Percentiles rank a stretch among this genome's conserved stretches.
phyloP scores from a whole-genome alignment of 2,113 vertebrate species.

The Mungos mungo region DNA sequence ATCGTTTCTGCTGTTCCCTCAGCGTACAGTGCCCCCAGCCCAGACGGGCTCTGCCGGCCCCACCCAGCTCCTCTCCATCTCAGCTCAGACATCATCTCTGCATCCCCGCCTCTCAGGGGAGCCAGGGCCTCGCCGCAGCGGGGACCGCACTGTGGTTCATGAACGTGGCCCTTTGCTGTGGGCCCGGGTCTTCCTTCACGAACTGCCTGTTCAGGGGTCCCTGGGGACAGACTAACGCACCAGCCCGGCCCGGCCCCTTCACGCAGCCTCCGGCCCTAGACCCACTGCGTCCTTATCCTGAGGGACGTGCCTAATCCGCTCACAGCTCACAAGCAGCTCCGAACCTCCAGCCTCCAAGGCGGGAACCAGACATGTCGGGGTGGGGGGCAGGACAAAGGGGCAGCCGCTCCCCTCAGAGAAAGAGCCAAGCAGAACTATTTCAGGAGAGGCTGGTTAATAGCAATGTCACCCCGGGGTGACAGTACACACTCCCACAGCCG shows the following conservation, averaged over 20 bases:
- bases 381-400: not conserved
- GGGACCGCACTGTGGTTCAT: not conserved
- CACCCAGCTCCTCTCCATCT: not conserved
- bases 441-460: not conserved
- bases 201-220: accelerated
- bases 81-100: not conserved
- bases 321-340: not conserved
- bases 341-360: not conserved
- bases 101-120: not conserved
- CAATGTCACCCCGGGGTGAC: too few relatives aligned
- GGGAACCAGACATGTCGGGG: not conserved
- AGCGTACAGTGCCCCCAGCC: not conserved
- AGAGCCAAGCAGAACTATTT: not conserved
- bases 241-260: not conserved
- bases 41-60: accelerated
- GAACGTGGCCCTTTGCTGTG: too few relatives aligned
- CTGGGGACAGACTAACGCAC: not conserved
- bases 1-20: not conserved
- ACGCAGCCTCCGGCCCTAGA: not conserved
- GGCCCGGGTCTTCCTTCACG: not conserved
- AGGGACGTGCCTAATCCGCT: too few relatives aligned
- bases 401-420: too few relatives aligned
- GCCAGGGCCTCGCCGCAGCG: not conserved
- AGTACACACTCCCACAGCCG: not conserved
- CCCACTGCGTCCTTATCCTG: accelerated